These are phyloP conservation scores for Sarcophaga caerulescens DNA, from an alignment of 2,888 invertebrate species.

Conservation along the genomic window DNA sequence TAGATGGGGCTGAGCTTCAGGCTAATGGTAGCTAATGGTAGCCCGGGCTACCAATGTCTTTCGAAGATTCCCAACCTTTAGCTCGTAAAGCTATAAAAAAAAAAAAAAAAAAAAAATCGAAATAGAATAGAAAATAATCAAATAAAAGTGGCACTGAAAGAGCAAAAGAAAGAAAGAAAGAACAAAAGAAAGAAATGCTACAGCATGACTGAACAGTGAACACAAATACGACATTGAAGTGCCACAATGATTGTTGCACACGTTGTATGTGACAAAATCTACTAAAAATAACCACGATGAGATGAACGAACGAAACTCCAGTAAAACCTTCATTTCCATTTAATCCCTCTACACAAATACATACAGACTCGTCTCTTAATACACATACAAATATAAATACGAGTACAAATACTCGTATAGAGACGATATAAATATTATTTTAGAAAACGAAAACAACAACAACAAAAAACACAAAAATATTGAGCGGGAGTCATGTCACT, in stretches of 20 bases:
- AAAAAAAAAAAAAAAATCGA: too few species aligned
- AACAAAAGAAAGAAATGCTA: neutral
- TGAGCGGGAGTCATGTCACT: neutral
- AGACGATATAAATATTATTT: neutral
- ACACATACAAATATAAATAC: neutral
- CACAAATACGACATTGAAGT: slow-evolving; percentile 6
- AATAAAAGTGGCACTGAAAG: neutral
- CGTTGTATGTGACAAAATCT: neutral
- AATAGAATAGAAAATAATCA: slow-evolving; percentile 1
- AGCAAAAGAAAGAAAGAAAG: neutral
- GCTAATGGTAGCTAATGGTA: too few species aligned
- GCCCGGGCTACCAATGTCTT: too few species aligned
- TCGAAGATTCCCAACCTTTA: too few species aligned
- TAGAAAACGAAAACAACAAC: neutral
- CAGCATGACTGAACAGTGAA: neutral
- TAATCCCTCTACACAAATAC: neutral
- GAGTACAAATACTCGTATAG: neutral
- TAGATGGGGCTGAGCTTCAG: too few species aligned
- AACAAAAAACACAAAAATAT: neutral
- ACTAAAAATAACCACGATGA: neutral
- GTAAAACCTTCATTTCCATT: neutral
- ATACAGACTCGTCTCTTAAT: neutral
- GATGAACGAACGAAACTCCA: neutral
- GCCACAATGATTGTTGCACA: slow-evolving; percentile 32
- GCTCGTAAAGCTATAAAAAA: too few species aligned